Conservation (phyloP, 2,113 vertebrate species). For the Montifringilla adamsi region DNA sequence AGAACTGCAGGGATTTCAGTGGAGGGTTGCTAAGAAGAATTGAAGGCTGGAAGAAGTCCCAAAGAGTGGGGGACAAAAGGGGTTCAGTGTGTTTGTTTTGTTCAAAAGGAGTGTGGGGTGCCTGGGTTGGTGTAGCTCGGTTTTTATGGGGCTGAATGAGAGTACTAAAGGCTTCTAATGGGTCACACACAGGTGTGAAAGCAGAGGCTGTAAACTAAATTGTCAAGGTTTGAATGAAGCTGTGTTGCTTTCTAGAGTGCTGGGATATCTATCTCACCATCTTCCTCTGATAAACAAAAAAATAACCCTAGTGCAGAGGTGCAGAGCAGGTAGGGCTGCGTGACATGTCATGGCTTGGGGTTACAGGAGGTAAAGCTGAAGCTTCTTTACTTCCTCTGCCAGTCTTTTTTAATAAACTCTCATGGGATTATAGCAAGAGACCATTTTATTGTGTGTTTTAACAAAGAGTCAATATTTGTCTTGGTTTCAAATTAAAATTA, state of each 20-base stretch:
- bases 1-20: background rate
- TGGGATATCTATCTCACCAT: background rate
- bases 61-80: background rate
- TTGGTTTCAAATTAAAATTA: background rate
- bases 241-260: background rate
- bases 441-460: background rate
- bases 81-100: background rate
- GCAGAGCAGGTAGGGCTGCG: background rate
- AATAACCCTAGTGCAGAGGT: background rate
- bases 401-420: background rate
- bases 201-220: background rate
- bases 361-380: background rate
- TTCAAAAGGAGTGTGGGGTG: background rate
- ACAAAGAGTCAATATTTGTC: background rate
- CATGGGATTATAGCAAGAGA: background rate
- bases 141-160: background rate
- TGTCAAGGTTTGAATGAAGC: background rate
- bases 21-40: background rate
- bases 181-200: background rate
- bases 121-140: fast-evolving
- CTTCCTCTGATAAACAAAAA: background rate
- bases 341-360: background rate
- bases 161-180: background rate
- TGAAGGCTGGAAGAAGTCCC: background rate
- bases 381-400: background rate